A percentile compares a stretch with the other conserved stretches of the same genome.
Evolutionary conservation across 2,113 vertebrate species (phyloP).

Genomic region (Butorides virescens): DNA sequence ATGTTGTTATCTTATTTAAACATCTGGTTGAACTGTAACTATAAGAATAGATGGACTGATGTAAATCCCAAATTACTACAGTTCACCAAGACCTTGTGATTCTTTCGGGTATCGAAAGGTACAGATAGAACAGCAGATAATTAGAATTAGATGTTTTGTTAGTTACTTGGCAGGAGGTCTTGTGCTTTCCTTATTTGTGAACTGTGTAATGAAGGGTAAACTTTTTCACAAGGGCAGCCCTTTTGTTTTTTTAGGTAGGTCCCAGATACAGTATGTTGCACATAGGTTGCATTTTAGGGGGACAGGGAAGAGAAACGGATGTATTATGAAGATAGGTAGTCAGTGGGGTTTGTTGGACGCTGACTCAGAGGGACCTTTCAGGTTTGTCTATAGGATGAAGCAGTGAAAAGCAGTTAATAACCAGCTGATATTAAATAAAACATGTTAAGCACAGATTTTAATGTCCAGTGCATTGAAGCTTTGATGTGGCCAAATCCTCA

Average conservation of each 20-base stretch:
- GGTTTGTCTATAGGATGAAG: neutral
- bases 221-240: neutral
- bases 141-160: neutral
- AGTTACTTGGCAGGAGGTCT: neutral
- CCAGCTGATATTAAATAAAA: neutral
- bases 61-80: neutral
- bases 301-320: neutral
- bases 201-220: neutral
- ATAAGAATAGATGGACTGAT: neutral
- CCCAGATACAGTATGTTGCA: neutral
- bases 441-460: neutral
- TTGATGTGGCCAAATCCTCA: neutral
- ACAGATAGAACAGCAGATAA: slow-evolving; percentile 14
- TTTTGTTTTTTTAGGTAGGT: neutral
- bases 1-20: neutral
- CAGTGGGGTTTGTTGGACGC: neutral
- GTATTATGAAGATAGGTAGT: neutral
- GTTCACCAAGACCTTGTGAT: neutral
- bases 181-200: neutral
- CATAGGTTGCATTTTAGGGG: neutral
- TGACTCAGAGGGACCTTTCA: neutral
- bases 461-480: neutral
- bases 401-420: neutral
- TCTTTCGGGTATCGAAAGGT: neutral
- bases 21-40: neutral